Conservation (phyloP, 2,797 vertebrate species). For the Xenops minutus region DNA sequence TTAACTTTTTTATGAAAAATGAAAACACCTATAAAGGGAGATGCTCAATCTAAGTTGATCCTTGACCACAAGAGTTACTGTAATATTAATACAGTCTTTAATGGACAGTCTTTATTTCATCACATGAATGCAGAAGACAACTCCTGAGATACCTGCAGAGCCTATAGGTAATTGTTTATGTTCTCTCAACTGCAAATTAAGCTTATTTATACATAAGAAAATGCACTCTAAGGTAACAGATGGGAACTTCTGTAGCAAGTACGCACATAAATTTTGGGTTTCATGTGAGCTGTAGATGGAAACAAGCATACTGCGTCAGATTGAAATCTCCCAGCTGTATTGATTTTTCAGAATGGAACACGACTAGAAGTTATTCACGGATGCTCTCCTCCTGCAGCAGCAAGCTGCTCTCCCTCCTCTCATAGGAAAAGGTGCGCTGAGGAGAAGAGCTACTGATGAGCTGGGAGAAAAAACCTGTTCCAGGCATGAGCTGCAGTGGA, state of each 20-base stretch:
- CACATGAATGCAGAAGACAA: background rate
- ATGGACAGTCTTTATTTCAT: background rate
- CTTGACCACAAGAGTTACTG: background rate
- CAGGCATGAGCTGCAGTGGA: background rate
- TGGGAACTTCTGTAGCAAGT: constrained; percentile 35
- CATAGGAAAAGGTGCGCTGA: background rate
- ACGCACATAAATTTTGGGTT: constrained; percentile 58
- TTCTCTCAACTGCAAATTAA: constrained; percentile 37
- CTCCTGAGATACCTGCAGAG: background rate
- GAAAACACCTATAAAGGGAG: background rate
- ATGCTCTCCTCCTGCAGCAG: background rate
- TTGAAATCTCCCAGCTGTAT: constrained; percentile 56
- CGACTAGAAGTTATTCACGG: constrained; percentile 42
- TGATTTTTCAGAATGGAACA: constrained; percentile 57
- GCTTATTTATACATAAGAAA: constrained; percentile 35
- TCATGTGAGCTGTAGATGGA: constrained; percentile 35
- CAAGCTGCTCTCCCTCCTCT: constrained; percentile 40
- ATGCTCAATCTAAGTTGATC: background rate
- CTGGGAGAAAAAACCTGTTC: background rate
- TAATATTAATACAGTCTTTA: background rate
- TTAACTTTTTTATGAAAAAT: background rate
- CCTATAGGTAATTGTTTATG: background rate
- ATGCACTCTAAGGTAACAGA: constrained; percentile 46
- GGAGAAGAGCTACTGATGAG: background rate
- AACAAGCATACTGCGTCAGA: constrained; percentile 42